Base-by-base conservation (phyloP, 1,140 invertebrate genomes). In the Pomacea maculata region DNA sequence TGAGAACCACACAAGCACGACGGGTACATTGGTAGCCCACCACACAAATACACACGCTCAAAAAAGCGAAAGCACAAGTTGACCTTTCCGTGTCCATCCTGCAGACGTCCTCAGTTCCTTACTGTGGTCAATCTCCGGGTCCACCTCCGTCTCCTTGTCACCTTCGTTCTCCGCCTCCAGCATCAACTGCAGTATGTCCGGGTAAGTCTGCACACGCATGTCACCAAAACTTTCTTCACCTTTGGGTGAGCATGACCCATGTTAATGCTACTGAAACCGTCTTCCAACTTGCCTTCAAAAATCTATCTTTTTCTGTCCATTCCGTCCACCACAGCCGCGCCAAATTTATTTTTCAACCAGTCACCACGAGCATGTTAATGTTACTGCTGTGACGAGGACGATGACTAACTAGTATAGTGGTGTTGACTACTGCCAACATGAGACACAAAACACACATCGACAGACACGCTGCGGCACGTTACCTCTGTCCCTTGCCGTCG, bases 101-200 rank as follows among this genome's bases (percentile, higher is more conserved):
- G 77, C 11, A 34, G 67, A 17, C 6, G 77, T 71, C 52, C 57
- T 52, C 8, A 71, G 67, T 11, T 70, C 15, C 7, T 67, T 19
- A 21, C 17, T 17, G 34, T 76, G 57, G 57, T 76, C 75, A 12
- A 29, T 29, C n/a, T 76, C 75, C 12, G 29, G 7, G 55, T 75
- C 52, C 19, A 25, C 25, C 65, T 55, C 29, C 55, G 45, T 57
- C 8, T 21, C 52, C 52, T 79, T 34, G 14, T 25, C 65, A 45
- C 29, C 45, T 17, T 82, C 61, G 10, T 67, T 12, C 64, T 83
- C 74, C 17, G 78, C 54, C 52, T 83, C 79, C 65, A 83, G 67
- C 65, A 83, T 55, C n/a, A 68, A 29, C 65, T 83, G 78, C 14
- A 83, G 61, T 15, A 75, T 68, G 57, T 83, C 82, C 65, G 75